These are phyloP conservation scores for Cyprinodon variegatus DNA, from an alignment of 2,113 vertebrate genomes.

Conservation along the genomic window DNA sequence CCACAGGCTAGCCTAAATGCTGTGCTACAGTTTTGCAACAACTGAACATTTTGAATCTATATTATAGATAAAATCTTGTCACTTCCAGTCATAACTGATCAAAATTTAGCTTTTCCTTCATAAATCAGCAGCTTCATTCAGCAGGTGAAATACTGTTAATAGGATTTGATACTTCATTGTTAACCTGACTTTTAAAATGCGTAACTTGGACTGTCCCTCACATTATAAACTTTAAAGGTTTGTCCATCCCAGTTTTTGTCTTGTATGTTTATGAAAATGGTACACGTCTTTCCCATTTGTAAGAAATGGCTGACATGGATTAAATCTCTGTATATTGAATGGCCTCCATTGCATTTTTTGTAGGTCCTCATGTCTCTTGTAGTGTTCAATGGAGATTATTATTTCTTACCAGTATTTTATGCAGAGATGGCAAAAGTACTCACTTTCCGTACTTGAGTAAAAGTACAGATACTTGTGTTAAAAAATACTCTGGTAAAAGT, in stretches of 20 bases:
- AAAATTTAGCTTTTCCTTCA: not conserved
- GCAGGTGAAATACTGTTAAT: not conserved
- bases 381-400: not conserved
- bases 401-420: not conserved
- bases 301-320: conserved; percentile 96
- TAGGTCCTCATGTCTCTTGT: not conserved
- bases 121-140: not conserved
- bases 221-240: conserved; percentile 83
- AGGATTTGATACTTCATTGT: not conserved
- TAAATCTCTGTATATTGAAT: conserved; percentile 89
- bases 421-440: too few species aligned
- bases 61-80: not conserved
- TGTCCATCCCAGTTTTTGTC: conserved; percentile 88
- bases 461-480: too few species aligned
- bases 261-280: conserved; percentile 94
- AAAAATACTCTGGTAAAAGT: too few species aligned
- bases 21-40: not conserved
- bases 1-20: not conserved
- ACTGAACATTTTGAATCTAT: not conserved
- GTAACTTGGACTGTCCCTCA: conserved; percentile 67
- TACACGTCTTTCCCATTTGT: conserved; percentile 95
- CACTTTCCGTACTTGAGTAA: too few species aligned
- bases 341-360: not conserved
- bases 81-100: not conserved
- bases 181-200: conserved; percentile 1